Base-by-base conservation (phyloP, 2,888 invertebrate species). In the Achlya flavicornis region DNA sequence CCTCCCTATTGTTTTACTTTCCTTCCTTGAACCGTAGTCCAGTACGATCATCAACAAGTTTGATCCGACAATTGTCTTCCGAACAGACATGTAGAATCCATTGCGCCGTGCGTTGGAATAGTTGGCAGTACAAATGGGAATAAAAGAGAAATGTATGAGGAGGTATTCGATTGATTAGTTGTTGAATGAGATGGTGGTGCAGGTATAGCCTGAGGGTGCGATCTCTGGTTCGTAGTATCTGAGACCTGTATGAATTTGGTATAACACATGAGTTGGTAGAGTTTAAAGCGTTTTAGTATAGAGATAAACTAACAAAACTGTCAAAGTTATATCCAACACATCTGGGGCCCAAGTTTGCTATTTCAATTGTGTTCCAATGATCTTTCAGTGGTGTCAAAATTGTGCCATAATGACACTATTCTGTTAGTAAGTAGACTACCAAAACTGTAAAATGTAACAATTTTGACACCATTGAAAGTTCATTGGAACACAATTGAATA, bases 1-100 rank as follows among this genome's bases (percentile, higher is more conserved):
- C 58, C 68, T 67, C 64, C 48, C 75, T 69, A 79, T 79, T 79
- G 79, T 79, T 71, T 79, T 68, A 75, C 67, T 72, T 72, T 71
- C 71, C 76, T 75, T 74, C 74, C 73, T 68, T 74, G 72, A 72
- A 71, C 70, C 57, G 26, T 10, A n/a, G n/a, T n/a, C 41, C 41
- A 26, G 43, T 16, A 12, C 35, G 26, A 26, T 35, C 33, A 4
- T 33, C 6, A 5, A 35, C 41, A 41, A 41, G 16, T 16, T 19
- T 5, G 12, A 41, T 53, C 7, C 35, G 33, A 38, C 41, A 19
- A n/a, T 16, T 16, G 11, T 38, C 16, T 10, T 8, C 12, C 19
- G 12, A 60, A 26, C 12, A 7, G 41, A 11, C 41, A n/a, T n/a
- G 11, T 60, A 4, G 7, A 10, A 60, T 60, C 60, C 60, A 60